Evolutionary conservation across 2,888 invertebrate species (phyloP).

Genomic region (Papilio protenor): DNA sequence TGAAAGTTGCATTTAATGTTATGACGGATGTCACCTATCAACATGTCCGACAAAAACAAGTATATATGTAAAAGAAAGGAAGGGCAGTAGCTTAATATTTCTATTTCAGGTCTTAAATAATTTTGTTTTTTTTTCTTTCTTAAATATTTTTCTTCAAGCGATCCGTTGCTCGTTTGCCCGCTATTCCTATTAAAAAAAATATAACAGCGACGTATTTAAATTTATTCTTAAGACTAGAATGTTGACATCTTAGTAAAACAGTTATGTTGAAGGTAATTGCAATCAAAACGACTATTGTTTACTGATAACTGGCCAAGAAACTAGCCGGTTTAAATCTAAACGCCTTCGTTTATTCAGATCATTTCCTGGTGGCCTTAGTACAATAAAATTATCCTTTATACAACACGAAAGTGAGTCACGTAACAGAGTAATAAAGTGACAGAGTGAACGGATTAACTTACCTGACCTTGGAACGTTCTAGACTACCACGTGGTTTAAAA

Average conservation of each 20-base stretch:
- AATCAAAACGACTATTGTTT: slow-evolving; percentile 23
- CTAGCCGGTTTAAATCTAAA: slow-evolving; percentile 16
- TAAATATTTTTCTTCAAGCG: too few species aligned
- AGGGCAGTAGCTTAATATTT: too few species aligned
- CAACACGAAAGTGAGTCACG: slow-evolving; percentile 42
- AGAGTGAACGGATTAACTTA: slow-evolving; percentile 47
- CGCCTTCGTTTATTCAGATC: slow-evolving; percentile 40
- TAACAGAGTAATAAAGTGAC: slow-evolving; percentile 35
- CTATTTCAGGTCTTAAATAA: too few species aligned
- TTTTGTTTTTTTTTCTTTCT: too few species aligned
- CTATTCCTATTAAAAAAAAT: too few species aligned
- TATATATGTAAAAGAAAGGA: background rate
- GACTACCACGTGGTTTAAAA: slow-evolving; percentile 39
- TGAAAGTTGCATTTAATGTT: background rate
- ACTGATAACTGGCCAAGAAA: slow-evolving; percentile 14
- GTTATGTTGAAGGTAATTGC: slow-evolving; percentile 2
- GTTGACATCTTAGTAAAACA: background rate
- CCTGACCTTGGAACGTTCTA: slow-evolving; percentile 47
- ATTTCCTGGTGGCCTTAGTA: slow-evolving; percentile 53
- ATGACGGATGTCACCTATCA: too few species aligned
- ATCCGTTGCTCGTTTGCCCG: too few species aligned
- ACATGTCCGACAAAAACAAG: background rate
- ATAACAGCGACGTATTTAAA: too few species aligned
- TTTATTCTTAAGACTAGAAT: too few species aligned
- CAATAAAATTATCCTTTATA: slow-evolving; percentile 44